Percentiles rank a stretch among this genome's conserved stretches.
phyloP scores from a whole-genome alignment of 2,113 vertebrate genomes.

The Tor tambroides region DNA sequence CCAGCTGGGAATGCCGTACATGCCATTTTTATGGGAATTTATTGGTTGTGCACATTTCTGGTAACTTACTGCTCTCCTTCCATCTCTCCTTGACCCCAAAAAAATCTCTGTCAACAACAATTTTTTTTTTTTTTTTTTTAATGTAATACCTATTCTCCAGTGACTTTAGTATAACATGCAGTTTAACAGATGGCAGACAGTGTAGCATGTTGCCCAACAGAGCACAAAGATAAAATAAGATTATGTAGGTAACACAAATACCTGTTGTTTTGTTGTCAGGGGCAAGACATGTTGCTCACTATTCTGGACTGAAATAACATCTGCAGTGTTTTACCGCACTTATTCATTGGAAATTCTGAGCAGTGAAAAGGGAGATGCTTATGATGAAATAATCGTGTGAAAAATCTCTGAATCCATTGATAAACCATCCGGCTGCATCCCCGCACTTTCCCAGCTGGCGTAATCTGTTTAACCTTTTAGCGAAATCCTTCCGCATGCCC shows the following conservation, averaged over 20 bases:
- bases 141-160: background rate
- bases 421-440: slow-evolving; percentile 15
- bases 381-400: slow-evolving; percentile 15
- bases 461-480: slow-evolving; percentile 40
- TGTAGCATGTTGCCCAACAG: background rate
- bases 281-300: background rate
- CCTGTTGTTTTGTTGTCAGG: background rate
- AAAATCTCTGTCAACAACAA: background rate
- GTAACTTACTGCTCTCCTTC: slow-evolving; percentile 6
- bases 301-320: background rate
- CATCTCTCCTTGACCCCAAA: slow-evolving; percentile 45
- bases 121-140: background rate
- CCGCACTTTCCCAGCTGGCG: slow-evolving; percentile 17
- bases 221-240: slow-evolving; percentile 5
- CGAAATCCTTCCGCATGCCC: background rate
- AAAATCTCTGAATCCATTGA: slow-evolving; percentile 11
- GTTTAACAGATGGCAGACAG: background rate
- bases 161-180: background rate
- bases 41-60: slow-evolving; percentile 49
- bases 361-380: background rate
- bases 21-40: slow-evolving; percentile 47
- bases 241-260: background rate
- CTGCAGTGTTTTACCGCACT: background rate
- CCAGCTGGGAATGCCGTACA: slow-evolving; percentile 52
- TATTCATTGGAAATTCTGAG: background rate